Conservation (phyloP, 2,888 invertebrate genomes). For the Drosophila paucipuncta region DNA sequence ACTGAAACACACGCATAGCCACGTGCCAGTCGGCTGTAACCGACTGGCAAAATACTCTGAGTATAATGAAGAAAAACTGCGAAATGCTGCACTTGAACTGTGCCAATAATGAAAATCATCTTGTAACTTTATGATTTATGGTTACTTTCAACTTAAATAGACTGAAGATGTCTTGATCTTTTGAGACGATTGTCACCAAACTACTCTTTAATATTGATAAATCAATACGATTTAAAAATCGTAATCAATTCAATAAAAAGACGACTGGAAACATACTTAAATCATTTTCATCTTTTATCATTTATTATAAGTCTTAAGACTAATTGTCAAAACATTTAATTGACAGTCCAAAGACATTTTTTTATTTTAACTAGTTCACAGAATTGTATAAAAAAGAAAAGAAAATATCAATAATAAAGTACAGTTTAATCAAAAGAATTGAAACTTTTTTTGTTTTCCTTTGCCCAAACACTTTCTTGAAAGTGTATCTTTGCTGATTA, state of each 20-base stretch:
- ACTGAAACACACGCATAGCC: conserved; percentile 7
- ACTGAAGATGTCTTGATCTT: not conserved
- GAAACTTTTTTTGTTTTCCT: not conserved
- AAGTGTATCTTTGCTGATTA: too few relatives aligned
- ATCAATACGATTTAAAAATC: not conserved
- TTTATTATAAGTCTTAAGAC: not conserved
- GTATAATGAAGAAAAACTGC: too few relatives aligned
- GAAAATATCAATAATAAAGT: not conserved
- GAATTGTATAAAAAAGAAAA: not conserved
- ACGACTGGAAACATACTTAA: not conserved
- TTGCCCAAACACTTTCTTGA: not conserved
- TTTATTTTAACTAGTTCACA: not conserved
- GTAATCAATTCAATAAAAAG: not conserved
- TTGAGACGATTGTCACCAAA: not conserved
- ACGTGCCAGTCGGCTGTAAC: not conserved
- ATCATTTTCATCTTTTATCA: not conserved
- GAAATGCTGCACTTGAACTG: not conserved
- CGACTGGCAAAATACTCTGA: not conserved
- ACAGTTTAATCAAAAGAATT: not conserved
- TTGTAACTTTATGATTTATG: not conserved
- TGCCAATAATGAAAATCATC: not conserved
- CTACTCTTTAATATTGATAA: not conserved
- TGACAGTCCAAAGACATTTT: not conserved
- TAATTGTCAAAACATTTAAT: not conserved
- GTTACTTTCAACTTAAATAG: not conserved